Evolutionary conservation across 2,888 invertebrate genomes (phyloP).

Genomic region (Agriotes lineatus): DNA sequence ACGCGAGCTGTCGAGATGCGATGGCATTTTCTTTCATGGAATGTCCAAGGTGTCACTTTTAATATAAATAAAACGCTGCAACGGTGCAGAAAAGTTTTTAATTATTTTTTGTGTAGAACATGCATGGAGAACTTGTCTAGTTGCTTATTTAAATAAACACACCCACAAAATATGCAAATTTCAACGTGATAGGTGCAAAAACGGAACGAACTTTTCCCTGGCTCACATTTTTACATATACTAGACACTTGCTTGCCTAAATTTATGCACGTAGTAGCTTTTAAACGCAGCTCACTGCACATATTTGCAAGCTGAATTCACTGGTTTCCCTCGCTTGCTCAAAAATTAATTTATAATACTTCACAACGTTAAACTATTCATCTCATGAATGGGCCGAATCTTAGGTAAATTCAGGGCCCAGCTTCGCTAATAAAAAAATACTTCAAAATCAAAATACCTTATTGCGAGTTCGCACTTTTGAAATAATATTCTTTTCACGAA

Average conservation of each 20-base stretch:
- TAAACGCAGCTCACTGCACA: conserved; percentile 6
- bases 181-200: conserved; percentile 15
- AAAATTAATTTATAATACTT: background rate
- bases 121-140: background rate
- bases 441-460: too few relatives aligned
- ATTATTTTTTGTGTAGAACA: background rate
- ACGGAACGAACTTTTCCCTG: conserved; percentile 8
- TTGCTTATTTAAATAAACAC: conserved; percentile 4
- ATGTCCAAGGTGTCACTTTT: conserved; percentile 1
- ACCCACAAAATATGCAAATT: conserved; percentile 14
- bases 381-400: too few relatives aligned
- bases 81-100: background rate
- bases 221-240: conserved; percentile 13
- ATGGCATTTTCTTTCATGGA: background rate
- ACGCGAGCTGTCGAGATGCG: background rate
- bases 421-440: too few relatives aligned
- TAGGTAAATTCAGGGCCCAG: too few relatives aligned
- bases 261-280: background rate
- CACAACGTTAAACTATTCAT: too few relatives aligned
- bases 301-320: conserved; percentile 7
- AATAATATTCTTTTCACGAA: too few relatives aligned
- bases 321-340: background rate
- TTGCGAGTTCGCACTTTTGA: too few relatives aligned
- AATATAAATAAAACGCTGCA: background rate
- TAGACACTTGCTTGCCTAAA: conserved; percentile 7